Percentiles rank a stretch among this genome's conserved stretches.
Evolutionary conservation across 2,113 vertebrate species (phyloP).

Genomic region (Telmatochromis sp.): DNA sequence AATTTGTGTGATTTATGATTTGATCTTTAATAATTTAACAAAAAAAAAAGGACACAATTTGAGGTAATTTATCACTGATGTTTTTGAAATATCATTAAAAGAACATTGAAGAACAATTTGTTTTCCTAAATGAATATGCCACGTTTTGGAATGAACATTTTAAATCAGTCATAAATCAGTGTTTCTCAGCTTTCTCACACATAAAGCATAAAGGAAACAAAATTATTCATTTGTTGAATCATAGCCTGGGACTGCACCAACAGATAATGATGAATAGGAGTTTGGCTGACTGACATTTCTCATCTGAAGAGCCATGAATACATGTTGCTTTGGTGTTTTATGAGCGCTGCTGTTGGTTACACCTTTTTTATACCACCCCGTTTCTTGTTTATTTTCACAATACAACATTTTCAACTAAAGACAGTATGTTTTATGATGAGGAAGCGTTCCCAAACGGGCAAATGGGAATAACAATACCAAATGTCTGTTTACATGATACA

Average conservation of each 20-base stretch:
- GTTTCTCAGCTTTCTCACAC: background rate
- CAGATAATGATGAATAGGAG: constrained; percentile 25
- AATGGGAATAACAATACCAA: background rate
- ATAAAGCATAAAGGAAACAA: background rate
- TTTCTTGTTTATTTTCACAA: background rate
- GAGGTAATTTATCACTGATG: background rate
- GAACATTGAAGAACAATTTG: background rate
- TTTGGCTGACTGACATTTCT: background rate
- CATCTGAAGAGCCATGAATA: background rate
- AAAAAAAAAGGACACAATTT: background rate
- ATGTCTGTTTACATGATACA: background rate
- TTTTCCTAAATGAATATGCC: constrained; percentile 10
- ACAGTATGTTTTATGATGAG: background rate
- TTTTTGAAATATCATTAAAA: background rate
- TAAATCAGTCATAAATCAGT: background rate
- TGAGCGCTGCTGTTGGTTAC: background rate
- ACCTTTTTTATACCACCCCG: background rate
- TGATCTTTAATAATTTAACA: background rate
- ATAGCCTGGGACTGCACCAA: background rate
- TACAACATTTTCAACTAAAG: background rate
- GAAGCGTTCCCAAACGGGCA: background rate
- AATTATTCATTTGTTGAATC: constrained; percentile 24
- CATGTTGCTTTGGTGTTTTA: background rate
- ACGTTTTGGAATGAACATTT: background rate
- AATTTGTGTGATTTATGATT: background rate